Conservation (phyloP, 2,888 invertebrate genomes). For the Zhengitettix transpicula region DNA sequence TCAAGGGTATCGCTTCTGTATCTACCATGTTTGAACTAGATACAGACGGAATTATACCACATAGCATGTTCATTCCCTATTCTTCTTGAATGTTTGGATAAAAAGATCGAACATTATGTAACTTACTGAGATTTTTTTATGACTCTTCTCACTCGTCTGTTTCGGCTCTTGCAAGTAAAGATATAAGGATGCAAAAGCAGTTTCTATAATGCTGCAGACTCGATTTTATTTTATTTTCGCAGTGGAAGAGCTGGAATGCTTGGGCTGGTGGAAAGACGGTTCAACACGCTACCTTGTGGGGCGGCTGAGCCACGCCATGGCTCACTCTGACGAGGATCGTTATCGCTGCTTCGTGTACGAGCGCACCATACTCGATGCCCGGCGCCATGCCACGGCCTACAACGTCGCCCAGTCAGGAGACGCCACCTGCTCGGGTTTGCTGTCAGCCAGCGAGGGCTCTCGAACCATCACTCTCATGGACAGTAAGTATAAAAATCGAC, state of each 20-base stretch:
- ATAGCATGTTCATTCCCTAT: no score
- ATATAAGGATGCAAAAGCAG: no score
- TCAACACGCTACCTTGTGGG: conserved; percentile 42
- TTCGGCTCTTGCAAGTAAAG: no score
- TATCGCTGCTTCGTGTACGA: conserved; percentile 39
- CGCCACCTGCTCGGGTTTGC: conserved; percentile 61
- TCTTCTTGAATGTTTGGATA: no score
- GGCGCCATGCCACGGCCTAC: conserved; percentile 1
- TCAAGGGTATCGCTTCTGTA: no score
- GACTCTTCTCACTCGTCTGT: no score
- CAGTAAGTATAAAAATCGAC: no score
- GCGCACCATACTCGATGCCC: conserved; percentile 24
- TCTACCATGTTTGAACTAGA: no score
- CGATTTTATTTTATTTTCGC: conserved; percentile 11
- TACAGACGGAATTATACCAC: no score
- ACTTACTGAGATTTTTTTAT: no score
- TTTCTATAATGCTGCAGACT: no score
- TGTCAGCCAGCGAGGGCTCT: conserved; percentile 59
- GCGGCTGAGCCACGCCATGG: conserved; percentile 24
- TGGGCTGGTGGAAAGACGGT: conserved; percentile 73
- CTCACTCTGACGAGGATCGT: conserved; percentile 53
- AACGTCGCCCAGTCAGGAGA: conserved; percentile 43
- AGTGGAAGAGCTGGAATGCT: conserved; percentile 68
- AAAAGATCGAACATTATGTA: no score
- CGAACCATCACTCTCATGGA: conserved; percentile 60